phyloP scores from a whole-genome alignment of 2,888 invertebrate genomes.

The Drosophila cognata region DNA sequence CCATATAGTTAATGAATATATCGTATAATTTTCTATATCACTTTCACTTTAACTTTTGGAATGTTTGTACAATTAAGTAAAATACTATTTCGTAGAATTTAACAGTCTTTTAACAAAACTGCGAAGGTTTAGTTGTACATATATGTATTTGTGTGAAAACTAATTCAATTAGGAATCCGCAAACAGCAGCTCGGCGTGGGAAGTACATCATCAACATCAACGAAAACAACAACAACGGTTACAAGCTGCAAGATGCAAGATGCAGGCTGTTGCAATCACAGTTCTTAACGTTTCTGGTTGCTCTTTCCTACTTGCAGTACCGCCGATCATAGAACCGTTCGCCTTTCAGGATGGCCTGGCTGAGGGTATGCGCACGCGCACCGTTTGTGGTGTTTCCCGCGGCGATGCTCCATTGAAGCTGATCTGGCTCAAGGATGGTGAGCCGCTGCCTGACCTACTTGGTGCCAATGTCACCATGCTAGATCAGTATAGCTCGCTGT shows the following conservation, averaged over 20 bases:
- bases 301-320: constrained; percentile 87
- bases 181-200: constrained; percentile 62
- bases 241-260: neutral
- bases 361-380: constrained; percentile 92
- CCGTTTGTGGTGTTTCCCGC: constrained; percentile 92
- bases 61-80: constrained; percentile 72
- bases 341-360: constrained; percentile 93
- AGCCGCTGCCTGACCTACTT: constrained; percentile 88
- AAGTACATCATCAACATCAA: constrained; percentile 3
- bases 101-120: constrained; percentile 72
- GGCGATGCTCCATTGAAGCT: constrained; percentile 93
- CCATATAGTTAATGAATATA: constrained; percentile 33
- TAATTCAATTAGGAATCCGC: constrained; percentile 31
- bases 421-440: constrained; percentile 93
- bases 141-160: constrained; percentile 21
- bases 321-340: constrained; percentile 94
- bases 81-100: constrained; percentile 52
- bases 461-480: constrained; percentile 90
- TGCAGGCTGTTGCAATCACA: constrained; percentile 12
- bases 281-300: constrained; percentile 65
- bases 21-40: constrained; percentile 44
- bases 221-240: neutral
- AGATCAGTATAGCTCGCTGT: constrained; percentile 91
- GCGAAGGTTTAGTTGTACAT: constrained; percentile 78
- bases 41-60: constrained; percentile 70